These are phyloP conservation scores for Psophia crepitans DNA, from an alignment of 2,113 vertebrate genomes.

Conservation along the genomic window DNA sequence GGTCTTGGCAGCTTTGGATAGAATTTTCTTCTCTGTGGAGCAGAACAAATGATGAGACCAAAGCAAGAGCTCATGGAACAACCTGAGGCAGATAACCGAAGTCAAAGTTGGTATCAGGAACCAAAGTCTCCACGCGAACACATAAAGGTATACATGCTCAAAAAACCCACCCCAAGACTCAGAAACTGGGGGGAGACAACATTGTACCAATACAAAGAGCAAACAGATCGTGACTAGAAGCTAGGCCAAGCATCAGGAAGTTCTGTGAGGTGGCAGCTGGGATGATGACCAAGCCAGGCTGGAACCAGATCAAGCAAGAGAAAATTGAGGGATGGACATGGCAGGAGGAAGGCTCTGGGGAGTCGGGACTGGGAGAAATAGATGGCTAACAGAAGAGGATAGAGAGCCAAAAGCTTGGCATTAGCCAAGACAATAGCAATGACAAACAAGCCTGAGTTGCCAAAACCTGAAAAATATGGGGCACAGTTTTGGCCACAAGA, in stretches of 20 bases:
- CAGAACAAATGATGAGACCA: background rate
- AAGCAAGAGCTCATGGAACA: background rate
- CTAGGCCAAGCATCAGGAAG: background rate
- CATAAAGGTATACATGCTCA: background rate
- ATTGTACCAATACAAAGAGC: background rate
- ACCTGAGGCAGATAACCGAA: background rate
- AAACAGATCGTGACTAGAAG: background rate
- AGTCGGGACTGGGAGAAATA: background rate
- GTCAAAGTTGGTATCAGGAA: background rate
- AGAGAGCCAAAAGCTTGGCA: background rate
- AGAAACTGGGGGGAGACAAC: background rate
- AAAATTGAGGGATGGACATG: background rate
- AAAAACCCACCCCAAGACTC: background rate
- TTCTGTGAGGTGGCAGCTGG: background rate
- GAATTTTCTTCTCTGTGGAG: background rate
- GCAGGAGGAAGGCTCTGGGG: background rate
- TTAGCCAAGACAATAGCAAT: background rate
- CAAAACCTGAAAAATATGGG: background rate
- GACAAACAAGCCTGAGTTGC: background rate
- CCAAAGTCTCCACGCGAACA: background rate
- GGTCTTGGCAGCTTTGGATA: background rate
- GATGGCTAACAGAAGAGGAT: background rate
- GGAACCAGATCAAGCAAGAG: background rate
- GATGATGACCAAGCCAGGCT: background rate
- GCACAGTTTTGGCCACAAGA: background rate